phyloP scores from a whole-genome alignment of 64 coral and sea anemone genomes.

The Pocillopora damicornis region DNA sequence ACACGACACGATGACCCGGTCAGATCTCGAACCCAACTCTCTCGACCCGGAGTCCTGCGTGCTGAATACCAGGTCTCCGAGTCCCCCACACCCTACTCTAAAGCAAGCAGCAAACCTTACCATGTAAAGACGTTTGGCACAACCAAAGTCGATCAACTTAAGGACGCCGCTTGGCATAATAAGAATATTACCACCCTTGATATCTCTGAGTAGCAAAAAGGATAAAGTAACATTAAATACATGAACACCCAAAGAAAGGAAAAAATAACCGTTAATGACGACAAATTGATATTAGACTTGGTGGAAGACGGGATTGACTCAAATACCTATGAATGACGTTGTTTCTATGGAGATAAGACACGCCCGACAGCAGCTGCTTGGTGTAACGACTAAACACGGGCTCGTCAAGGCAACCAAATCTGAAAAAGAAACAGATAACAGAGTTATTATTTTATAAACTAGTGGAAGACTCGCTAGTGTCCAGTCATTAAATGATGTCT shows the following conservation, averaged over 20 bases:
- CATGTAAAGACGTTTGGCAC: slow-evolving; percentile 94
- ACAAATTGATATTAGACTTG: background rate
- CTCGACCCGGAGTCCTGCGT: no score
- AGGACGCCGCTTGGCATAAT: slow-evolving; percentile 86
- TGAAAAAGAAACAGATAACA: slow-evolving; percentile 33
- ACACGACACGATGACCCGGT: no score
- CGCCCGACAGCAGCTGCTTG: slow-evolving; percentile 83
- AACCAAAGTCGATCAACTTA: slow-evolving; percentile 97
- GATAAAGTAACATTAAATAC: background rate
- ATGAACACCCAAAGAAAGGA: no score
- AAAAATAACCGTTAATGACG: background rate
- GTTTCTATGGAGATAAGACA: slow-evolving; percentile 86
- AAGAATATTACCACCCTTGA: slow-evolving; percentile 96
- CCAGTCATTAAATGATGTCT: no score
- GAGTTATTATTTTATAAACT: background rate
- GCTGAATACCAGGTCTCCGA: no score
- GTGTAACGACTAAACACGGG: slow-evolving; percentile 83
- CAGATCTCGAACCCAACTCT: no score
- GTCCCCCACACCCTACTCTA: no score
- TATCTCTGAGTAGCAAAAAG: slow-evolving; percentile 59
- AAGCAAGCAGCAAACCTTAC: slow-evolving; percentile 33
- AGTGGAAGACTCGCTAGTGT: no score
- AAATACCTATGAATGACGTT: slow-evolving; percentile 96
- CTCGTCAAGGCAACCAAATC: slow-evolving; percentile 88
- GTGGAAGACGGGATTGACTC: background rate